These are phyloP conservation scores for Falco novaeseelandiae DNA, from an alignment of 2,797 vertebrate species.

Conservation along the genomic window DNA sequence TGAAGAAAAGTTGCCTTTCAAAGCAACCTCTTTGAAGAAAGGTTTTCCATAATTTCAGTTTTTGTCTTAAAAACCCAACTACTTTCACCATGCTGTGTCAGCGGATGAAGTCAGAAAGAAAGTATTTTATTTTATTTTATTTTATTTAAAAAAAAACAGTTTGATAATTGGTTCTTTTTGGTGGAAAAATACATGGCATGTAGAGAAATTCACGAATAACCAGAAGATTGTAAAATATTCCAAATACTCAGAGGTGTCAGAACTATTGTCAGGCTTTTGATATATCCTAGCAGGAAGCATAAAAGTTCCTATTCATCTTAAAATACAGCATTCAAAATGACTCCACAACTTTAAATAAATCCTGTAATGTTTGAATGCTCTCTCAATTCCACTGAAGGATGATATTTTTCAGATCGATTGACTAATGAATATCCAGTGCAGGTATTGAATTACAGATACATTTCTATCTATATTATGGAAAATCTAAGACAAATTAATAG, in stretches of 20 bases:
- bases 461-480: background rate
- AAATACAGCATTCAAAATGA: background rate
- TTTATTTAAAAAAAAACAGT: background rate
- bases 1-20: background rate
- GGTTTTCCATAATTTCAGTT: background rate
- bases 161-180: conserved; percentile 22
- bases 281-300: background rate
- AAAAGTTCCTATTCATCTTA: background rate
- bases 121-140: background rate
- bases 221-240: conserved; percentile 6
- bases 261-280: conserved; percentile 10
- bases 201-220: background rate
- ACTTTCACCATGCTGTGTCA: background rate
- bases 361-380: background rate
- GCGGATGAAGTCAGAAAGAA: conserved; percentile 4
- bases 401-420: background rate
- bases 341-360: background rate
- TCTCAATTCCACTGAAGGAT: background rate
- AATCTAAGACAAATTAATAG: background rate
- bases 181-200: background rate
- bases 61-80: background rate
- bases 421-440: background rate
- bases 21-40: background rate
- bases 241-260: conserved; percentile 7
- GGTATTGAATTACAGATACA: background rate